Percentiles rank a stretch among this genome's conserved stretches.
Evolutionary conservation across 1,140 invertebrate species (phyloP).

Genomic region (Laupala kohalensis): DNA sequence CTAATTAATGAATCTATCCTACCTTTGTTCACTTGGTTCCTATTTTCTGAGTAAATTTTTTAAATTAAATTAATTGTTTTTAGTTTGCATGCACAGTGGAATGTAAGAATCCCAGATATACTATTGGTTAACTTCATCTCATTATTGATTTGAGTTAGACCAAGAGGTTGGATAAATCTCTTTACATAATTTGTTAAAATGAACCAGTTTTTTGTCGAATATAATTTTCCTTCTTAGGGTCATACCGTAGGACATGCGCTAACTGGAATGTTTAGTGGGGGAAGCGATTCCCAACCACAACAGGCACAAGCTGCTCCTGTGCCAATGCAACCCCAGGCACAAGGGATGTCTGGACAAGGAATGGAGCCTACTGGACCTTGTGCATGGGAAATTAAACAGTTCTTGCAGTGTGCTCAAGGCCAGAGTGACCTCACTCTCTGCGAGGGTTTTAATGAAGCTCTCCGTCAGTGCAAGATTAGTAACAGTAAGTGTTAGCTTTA

Average conservation of each 20-base stretch:
- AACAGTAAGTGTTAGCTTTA: constrained; percentile 28
- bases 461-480: constrained; percentile 70
- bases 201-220: too few relatives aligned
- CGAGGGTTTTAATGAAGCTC: constrained; percentile 84
- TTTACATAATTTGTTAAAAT: too few relatives aligned
- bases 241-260: constrained; percentile 73
- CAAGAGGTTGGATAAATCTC: too few relatives aligned
- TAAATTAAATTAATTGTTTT: too few relatives aligned
- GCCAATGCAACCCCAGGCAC: constrained; percentile 20
- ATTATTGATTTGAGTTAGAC: too few relatives aligned
- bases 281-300: constrained; percentile 34
- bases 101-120: too few relatives aligned
- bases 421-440: constrained; percentile 74
- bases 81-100: too few relatives aligned
- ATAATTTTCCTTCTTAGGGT: constrained; percentile 37
- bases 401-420: constrained; percentile 73
- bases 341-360: constrained; percentile 24
- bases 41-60: too few relatives aligned
- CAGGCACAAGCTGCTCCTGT: constrained; percentile 25
- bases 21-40: too few relatives aligned
- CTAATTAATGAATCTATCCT: too few relatives aligned
- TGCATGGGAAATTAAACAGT: constrained; percentile 80
- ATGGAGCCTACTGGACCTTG: constrained; percentile 52
- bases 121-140: too few relatives aligned
- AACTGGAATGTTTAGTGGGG: constrained; percentile 70